phyloP scores from a whole-genome alignment of 2,888 invertebrate genomes.

The Acronicta psi region DNA sequence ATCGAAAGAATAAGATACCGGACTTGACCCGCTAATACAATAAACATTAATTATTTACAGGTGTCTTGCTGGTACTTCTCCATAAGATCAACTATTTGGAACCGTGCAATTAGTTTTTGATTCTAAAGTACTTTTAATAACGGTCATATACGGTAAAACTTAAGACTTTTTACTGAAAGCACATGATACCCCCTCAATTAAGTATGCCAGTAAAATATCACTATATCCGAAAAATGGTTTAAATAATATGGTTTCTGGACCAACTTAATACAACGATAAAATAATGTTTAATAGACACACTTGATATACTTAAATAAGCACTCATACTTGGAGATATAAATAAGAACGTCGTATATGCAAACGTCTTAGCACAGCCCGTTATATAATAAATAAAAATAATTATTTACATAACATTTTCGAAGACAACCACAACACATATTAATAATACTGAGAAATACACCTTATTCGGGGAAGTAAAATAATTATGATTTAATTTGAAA shows the following conservation, averaged over 20 bases:
- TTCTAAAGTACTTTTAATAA: too few species aligned
- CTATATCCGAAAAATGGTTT: neutral
- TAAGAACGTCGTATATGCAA: constrained; percentile 1
- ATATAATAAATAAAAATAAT: constrained; percentile 21
- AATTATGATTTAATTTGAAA: too few species aligned
- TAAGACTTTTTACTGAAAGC: neutral
- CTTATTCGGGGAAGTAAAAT: too few species aligned
- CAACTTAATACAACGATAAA: constrained; percentile 1
- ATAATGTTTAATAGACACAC: neutral
- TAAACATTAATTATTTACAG: too few species aligned
- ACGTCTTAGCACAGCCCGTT: constrained; percentile 32
- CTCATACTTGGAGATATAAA: neutral
- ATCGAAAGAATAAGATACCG: neutral
- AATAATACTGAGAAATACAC: too few species aligned
- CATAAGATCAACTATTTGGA: neutral
- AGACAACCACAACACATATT: constrained; percentile 20
- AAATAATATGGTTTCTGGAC: neutral
- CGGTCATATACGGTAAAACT: too few species aligned
- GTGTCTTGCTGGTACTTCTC: too few species aligned
- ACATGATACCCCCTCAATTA: constrained; percentile 4
- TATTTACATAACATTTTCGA: constrained; percentile 9
- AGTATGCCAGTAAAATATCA: constrained; percentile 8
- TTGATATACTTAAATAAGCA: constrained; percentile 14
- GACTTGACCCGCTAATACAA: too few species aligned
- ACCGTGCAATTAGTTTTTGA: neutral